Percentiles rank a stretch among this genome's conserved stretches.
phyloP scores from a whole-genome alignment of 2,888 invertebrate genomes.

The Xanthorhoe spadicearia region DNA sequence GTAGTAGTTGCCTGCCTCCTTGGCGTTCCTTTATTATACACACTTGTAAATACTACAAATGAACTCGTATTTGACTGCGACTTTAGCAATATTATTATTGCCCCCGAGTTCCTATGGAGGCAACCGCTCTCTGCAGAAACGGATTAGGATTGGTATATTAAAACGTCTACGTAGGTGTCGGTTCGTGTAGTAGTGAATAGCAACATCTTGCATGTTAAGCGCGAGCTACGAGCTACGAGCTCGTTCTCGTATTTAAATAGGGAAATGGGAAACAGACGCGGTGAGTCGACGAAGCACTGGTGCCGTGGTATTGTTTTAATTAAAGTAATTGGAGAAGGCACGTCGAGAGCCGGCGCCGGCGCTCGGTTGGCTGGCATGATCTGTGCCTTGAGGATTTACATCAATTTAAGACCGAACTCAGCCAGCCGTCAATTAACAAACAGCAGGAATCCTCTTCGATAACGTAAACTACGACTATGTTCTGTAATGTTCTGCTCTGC shows the following conservation, averaged over 20 bases:
- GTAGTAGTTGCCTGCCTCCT: too few species aligned
- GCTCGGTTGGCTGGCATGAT: slow-evolving; percentile 79
- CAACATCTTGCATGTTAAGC: slow-evolving; percentile 80
- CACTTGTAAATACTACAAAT: slow-evolving; percentile 37
- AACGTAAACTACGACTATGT: slow-evolving; percentile 45
- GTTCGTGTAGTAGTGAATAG: slow-evolving; percentile 66
- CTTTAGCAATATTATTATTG: slow-evolving; percentile 47
- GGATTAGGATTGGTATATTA: slow-evolving; percentile 49
- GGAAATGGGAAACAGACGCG: slow-evolving; percentile 83
- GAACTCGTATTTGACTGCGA: slow-evolving; percentile 30
- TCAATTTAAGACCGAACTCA: slow-evolving; percentile 79
- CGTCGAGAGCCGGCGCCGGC: slow-evolving; percentile 77
- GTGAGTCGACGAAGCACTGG: slow-evolving; percentile 81
- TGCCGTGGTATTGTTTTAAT: slow-evolving; percentile 84
- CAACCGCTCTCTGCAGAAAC: slow-evolving; percentile 36
- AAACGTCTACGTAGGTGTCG: slow-evolving; percentile 55
- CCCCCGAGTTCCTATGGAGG: slow-evolving; percentile 35
- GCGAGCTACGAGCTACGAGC: slow-evolving; percentile 76
- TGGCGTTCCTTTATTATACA: slow-evolving; percentile 36
- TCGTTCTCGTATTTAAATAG: slow-evolving; percentile 85
- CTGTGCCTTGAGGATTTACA: slow-evolving; percentile 84
- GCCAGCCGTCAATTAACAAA: slow-evolving; percentile 80
- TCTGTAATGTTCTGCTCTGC: slow-evolving; percentile 25
- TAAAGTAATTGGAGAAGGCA: slow-evolving; percentile 85
- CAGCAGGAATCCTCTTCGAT: slow-evolving; percentile 64